phyloP scores from a whole-genome alignment of 2,113 vertebrate genomes.

The Rhipidura dahli region DNA sequence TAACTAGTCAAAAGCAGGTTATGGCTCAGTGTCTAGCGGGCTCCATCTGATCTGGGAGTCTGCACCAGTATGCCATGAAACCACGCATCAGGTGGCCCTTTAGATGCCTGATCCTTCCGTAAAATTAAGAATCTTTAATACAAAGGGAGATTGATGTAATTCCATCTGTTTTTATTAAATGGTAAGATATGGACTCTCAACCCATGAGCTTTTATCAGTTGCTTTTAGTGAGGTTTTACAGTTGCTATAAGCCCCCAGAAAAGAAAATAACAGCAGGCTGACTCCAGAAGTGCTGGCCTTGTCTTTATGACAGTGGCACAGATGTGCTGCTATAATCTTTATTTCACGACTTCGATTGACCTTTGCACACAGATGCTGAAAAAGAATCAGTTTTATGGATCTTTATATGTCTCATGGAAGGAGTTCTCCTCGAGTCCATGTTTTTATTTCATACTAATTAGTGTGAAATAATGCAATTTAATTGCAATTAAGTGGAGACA shows the following conservation, averaged over 20 bases:
- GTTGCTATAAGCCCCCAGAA: background rate
- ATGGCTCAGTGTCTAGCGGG: background rate
- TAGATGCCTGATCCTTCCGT: background rate
- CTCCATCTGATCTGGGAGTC: background rate
- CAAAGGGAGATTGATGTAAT: background rate
- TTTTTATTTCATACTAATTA: slow-evolving; percentile 58
- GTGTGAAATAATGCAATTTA: slow-evolving; percentile 41
- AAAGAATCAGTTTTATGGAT: background rate
- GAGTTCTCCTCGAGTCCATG: background rate
- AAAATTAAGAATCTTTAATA: background rate
- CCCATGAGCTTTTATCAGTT: background rate
- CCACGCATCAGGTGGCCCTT: background rate
- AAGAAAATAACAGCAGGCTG: background rate
- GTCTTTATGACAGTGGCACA: background rate
- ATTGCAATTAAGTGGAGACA: slow-evolving; percentile 34
- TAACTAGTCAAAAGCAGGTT: background rate
- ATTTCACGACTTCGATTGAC: background rate
- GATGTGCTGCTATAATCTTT: background rate
- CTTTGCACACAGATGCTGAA: background rate
- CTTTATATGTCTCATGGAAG: slow-evolving; percentile 2
- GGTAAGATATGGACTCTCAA: background rate
- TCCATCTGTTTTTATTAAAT: background rate
- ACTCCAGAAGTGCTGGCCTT: background rate
- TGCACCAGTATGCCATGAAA: background rate
- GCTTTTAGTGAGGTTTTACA: slow-evolving; percentile 25